A percentile compares a stretch with the other conserved stretches of the same genome.
Conservation (phyloP, 2,888 invertebrate species). For the Conistra vaccinii region DNA sequence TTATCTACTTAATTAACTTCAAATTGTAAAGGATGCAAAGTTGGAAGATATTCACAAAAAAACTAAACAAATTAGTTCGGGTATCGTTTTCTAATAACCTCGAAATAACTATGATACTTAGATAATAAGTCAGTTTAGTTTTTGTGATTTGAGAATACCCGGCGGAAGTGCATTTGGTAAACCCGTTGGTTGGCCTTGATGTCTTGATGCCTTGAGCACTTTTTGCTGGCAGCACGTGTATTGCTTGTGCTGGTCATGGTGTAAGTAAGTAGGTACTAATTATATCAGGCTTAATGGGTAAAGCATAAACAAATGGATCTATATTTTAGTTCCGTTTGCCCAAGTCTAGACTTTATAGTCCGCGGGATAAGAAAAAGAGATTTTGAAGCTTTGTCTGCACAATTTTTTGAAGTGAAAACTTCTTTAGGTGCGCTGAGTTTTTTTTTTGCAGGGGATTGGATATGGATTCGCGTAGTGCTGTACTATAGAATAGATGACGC, state of each 20-base stretch:
- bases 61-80: conserved; percentile 42
- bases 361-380: background rate
- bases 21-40: conserved; percentile 30
- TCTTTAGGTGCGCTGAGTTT: no score
- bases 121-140: conserved; percentile 27
- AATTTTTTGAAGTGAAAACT: background rate
- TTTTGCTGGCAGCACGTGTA: conserved; percentile 63
- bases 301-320: no score
- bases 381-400: background rate
- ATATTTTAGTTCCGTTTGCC: background rate
- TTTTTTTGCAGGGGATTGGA: no score
- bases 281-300: background rate
- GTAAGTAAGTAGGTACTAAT: background rate
- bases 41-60: conserved; percentile 34
- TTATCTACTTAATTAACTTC: conserved; percentile 40
- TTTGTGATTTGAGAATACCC: conserved; percentile 57
- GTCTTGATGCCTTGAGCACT: conserved; percentile 12
- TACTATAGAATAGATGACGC: no score
- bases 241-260: conserved; percentile 27
- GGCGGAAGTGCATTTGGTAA: conserved; percentile 69
- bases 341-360: background rate
- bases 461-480: no score
- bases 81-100: conserved; percentile 60
- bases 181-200: conserved; percentile 68
- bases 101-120: conserved; percentile 31